A percentile compares a stretch with the other conserved stretches of the same genome.
phyloP scores from a whole-genome alignment of 2,113 vertebrate species.

The Lophochroa leadbeateri region DNA sequence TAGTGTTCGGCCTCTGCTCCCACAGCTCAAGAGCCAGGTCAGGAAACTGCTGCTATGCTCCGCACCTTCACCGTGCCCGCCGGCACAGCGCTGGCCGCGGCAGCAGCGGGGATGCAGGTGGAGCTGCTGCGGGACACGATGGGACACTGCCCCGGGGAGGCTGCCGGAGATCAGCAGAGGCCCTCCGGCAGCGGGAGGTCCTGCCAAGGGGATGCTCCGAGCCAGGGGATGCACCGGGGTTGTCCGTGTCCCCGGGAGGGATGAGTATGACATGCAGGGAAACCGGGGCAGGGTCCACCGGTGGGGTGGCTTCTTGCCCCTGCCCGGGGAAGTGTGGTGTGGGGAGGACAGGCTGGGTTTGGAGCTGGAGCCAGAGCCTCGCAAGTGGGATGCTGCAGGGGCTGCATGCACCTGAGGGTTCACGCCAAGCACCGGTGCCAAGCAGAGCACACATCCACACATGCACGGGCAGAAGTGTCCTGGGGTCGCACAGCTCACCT shows the following conservation, averaged over 20 bases:
- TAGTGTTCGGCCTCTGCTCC: no score
- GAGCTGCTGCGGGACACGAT: neutral
- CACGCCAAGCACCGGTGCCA: accelerated
- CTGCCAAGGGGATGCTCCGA: neutral
- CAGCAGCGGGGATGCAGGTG: neutral
- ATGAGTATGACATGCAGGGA: no score
- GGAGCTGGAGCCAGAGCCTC: neutral
- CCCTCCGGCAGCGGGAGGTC: neutral
- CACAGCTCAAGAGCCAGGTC: no score
- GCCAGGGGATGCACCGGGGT: neutral
- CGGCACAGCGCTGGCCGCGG: neutral
- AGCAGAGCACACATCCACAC: accelerated
- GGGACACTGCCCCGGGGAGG: neutral
- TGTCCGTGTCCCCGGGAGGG: accelerated
- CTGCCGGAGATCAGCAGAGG: neutral
- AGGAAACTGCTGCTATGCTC: no score
- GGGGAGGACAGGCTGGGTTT: neutral
- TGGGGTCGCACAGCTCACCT: neutral
- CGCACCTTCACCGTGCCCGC: neutral
- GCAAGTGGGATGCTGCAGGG: neutral
- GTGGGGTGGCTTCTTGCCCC: neutral
- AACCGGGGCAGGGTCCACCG: neutral
- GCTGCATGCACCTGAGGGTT: neutral
- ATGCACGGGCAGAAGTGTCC: accelerated
- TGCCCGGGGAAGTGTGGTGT: accelerated